Conservation (phyloP, 2,888 invertebrate genomes). For the Himalopsyche kuldschensis region DNA sequence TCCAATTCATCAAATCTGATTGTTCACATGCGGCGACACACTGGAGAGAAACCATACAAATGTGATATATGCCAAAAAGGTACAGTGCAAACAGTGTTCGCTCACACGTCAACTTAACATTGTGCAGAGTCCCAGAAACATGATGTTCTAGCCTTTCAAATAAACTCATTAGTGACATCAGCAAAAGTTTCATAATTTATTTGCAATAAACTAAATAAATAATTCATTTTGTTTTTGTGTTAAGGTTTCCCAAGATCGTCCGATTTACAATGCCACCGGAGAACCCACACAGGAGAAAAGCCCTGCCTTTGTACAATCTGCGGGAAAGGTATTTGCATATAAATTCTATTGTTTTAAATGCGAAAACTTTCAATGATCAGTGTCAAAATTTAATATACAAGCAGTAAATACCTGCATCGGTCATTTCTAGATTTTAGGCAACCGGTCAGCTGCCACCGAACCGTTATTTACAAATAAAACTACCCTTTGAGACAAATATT, state of each 20-base stretch:
- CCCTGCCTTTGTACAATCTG: constrained; percentile 58
- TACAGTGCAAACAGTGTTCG: constrained; percentile 32
- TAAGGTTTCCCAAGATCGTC: constrained; percentile 61
- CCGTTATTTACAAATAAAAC: no score
- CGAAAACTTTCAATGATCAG: not conserved
- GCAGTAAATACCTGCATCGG: not conserved
- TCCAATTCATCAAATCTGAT: constrained; percentile 64
- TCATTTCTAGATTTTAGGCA: no score
- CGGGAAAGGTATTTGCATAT: constrained; percentile 50
- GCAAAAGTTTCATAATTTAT: no score
- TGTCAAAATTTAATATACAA: not conserved
- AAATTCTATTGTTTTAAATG: not conserved
- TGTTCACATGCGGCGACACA: constrained; percentile 69
- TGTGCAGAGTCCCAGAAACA: no score
- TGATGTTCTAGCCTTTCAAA: no score
- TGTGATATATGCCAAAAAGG: constrained; percentile 65
- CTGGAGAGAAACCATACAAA: constrained; percentile 67
- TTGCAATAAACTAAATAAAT: no score
- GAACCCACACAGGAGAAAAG: constrained; percentile 65
- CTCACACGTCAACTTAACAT: no score
- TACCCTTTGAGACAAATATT: no score
- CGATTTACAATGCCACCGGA: constrained; percentile 62
- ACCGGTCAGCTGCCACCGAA: no score
- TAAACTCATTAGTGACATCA: no score
- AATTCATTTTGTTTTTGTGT: not conserved